Conservation (phyloP, 2,113 vertebrate species). For the Anarrhichthys ocellatus region DNA sequence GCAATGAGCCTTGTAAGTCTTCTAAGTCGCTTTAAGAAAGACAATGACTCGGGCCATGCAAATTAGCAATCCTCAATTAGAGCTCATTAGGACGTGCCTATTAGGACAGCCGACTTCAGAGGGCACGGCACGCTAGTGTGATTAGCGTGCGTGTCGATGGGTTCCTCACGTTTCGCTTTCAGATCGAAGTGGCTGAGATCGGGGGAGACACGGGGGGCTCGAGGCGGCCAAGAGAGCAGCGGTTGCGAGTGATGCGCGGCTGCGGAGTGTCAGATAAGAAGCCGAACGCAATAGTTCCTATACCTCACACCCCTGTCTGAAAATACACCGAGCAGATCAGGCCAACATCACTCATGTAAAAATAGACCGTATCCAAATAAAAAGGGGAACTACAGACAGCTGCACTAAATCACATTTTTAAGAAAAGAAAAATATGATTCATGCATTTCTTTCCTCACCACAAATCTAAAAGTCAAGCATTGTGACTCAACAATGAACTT, state of each 20-base stretch:
- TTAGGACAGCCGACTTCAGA: conserved; percentile 75
- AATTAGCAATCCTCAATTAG: conserved; percentile 79
- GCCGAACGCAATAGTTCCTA: conserved; percentile 31
- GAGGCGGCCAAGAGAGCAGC: conserved; percentile 50
- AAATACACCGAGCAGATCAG: conserved; percentile 54
- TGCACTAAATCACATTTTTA: not conserved
- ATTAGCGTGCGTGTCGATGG: conserved; percentile 65
- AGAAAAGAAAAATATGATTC: conserved; percentile 9
- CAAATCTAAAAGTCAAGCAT: conserved; percentile 1
- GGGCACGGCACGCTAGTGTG: conserved; percentile 61
- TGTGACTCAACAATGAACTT: not conserved
- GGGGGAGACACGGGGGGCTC: conserved; percentile 12
- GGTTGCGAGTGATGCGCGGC: conserved; percentile 42
- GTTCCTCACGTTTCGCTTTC: conserved; percentile 63
- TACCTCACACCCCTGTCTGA: conserved; percentile 53
- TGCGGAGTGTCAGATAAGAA: conserved; percentile 66
- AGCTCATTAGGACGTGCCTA: conserved; percentile 80
- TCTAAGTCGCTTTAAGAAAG: conserved; percentile 67
- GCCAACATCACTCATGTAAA: conserved; percentile 50
- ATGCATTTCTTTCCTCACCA: conserved; percentile 5
- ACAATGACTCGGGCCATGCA: conserved; percentile 69
- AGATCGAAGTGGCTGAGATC: conserved; percentile 65
- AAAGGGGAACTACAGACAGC: conserved; percentile 20
- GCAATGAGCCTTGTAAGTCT: conserved; percentile 56
- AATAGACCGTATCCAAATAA: conserved; percentile 47